Evolutionary conservation across 2,797 vertebrate genomes (phyloP), one percentile per base, ranked within the genome.

Genomic region (Chrosomus eos): DNA sequence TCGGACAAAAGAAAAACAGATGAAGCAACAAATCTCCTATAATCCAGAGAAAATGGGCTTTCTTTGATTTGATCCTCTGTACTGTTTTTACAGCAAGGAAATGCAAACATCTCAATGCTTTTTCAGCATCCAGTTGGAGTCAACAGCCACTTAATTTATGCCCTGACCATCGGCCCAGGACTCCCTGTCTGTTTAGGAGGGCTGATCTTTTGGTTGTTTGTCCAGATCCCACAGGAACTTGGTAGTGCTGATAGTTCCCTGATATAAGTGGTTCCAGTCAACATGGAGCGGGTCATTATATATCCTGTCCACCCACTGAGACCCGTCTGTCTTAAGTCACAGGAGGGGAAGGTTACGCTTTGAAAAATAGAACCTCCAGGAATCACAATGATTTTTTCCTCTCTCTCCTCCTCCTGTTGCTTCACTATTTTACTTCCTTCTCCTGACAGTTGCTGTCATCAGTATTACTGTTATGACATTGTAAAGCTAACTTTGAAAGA

Each of bases 201-300:
- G 11, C 55, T 82, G 80, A 64, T 38, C 79, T 79, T 77, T 64
- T 19, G 19, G 28, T 36, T 81, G 45, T 68, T 81, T 58, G 70
- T 81, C 60, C 33, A n/a, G 13, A 64, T 78, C 73, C 43, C 21
- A 18, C 28, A 43, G 45, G 48, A 43, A 45, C 73, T n/a, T 31
- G 62, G 36, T 33, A 40, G 36, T 66, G 14, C 38, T 13, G 58
- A 60, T 71, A 55, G 67, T 4, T 77, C 40, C 40, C 72, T 62
- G 85, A 82, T 83, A 83, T 73, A 83, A 82, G 76, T 71, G 85
- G 67, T 73, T 83, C 45, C 70, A 78, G 73, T 86, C 68, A 79
- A 73, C 80, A 83, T 28, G 58, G 66, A 73, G 77, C 38, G 18
- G 16, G 80, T 84, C 86, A 81, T 80, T 76, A 75, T 76, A 78